These are phyloP conservation scores for Erpetoichthys calabaricus DNA, from an alignment of 2,797 vertebrate species.

Conservation along the genomic window DNA sequence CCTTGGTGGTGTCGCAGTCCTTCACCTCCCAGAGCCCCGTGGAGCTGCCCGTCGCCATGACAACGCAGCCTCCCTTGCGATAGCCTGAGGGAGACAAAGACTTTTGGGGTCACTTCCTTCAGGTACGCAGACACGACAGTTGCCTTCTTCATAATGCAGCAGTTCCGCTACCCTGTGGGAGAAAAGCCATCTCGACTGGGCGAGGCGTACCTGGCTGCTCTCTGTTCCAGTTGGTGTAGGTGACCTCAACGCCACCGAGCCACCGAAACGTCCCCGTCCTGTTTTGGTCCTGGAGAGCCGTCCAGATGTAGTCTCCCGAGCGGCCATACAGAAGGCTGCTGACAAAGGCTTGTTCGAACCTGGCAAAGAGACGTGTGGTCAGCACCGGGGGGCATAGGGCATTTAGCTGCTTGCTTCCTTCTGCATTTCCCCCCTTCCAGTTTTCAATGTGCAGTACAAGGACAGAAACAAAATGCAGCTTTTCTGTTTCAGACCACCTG, in stretches of 20 bases:
- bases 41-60: conserved; percentile 69
- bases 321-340: conserved; percentile 80
- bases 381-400: not conserved
- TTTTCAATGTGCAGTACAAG: too few species aligned
- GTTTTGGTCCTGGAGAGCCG: conserved; percentile 68
- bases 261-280: conserved; percentile 62
- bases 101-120: not conserved
- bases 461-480: too few species aligned
- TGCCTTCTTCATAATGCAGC: not conserved
- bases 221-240: conserved; percentile 87
- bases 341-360: conserved; percentile 89
- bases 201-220: conserved; percentile 68
- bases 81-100: conserved; percentile 38
- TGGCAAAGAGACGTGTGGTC: conserved; percentile 23
- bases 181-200: not conserved
- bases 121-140: too few species aligned
- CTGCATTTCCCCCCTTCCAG: too few species aligned
- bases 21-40: conserved; percentile 90
- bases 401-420: too few species aligned
- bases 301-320: conserved; percentile 74
- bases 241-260: conserved; percentile 72
- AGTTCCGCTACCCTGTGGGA: not conserved
- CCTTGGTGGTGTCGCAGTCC: conserved; percentile 63
- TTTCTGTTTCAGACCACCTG: too few species aligned
- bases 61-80: conserved; percentile 65